These are phyloP conservation scores for Actenoides lindsayi DNA, from an alignment of 2,113 vertebrate genomes.

Conservation along the genomic window DNA sequence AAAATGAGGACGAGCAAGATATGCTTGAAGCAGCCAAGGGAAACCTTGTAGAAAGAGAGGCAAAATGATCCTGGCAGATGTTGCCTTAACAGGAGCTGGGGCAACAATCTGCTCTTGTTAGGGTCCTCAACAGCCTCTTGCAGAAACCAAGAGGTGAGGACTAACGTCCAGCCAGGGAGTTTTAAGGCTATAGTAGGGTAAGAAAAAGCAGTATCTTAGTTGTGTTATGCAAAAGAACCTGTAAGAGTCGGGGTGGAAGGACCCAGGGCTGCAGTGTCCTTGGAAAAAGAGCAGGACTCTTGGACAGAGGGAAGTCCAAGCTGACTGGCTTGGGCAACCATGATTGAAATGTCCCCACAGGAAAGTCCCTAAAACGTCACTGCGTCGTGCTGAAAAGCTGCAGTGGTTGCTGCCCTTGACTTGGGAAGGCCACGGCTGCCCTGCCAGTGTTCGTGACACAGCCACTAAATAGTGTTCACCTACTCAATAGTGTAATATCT, in stretches of 20 bases:
- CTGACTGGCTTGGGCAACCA: not conserved
- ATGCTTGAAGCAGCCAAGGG: not conserved
- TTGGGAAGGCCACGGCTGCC: not conserved
- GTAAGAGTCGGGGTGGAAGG: not conserved
- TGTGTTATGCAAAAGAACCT: not conserved
- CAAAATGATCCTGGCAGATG: not conserved
- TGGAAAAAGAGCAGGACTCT: not conserved
- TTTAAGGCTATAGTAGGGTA: not conserved
- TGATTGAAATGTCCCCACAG: not conserved
- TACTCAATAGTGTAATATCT: not conserved
- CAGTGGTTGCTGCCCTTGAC: not conserved
- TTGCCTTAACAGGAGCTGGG: not conserved
- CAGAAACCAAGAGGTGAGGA: not conserved
- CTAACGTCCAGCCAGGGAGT: not conserved
- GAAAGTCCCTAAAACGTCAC: not conserved
- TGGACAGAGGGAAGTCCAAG: not conserved
- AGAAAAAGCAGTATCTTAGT: not conserved
- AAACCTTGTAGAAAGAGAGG: not conserved
- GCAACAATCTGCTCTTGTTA: not conserved
- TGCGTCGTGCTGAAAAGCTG: fast-evolving
- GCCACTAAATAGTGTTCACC: not conserved
- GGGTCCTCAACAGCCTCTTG: not conserved
- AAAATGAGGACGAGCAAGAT: not conserved
- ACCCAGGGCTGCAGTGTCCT: not conserved
- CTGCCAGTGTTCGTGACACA: not conserved